These are phyloP conservation scores for Cyphomyrmex costatus DNA, from an alignment of 1,140 invertebrate species.

Conservation along the genomic window DNA sequence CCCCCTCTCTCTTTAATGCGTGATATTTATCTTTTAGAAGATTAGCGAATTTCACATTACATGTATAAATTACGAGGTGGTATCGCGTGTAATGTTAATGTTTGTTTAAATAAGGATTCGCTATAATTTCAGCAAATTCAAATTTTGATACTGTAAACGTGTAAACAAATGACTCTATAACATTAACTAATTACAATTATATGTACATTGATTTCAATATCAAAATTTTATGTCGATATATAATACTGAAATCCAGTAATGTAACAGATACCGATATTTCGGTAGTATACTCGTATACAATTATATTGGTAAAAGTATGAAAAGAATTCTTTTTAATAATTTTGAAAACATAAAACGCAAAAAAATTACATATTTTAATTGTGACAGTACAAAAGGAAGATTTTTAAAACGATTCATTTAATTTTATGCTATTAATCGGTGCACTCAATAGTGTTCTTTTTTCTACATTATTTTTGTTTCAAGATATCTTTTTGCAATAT, in stretches of 20 bases:
- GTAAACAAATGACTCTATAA: not conserved
- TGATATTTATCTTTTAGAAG: not conserved
- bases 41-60: not conserved
- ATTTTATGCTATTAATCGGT: not conserved
- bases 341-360: not conserved
- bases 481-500: not conserved
- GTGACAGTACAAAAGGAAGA: too few species aligned
- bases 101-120: constrained; percentile 20
- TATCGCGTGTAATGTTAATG: not conserved
- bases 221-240: not conserved
- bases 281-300: too few species aligned
- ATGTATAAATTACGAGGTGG: not conserved
- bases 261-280: not conserved
- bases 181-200: constrained; percentile 14
- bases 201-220: constrained; percentile 3
- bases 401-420: not conserved
- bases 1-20: too few species aligned
- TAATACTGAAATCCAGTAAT: not conserved
- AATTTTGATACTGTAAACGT: constrained; percentile 14
- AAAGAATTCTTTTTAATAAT: not conserved
- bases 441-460: not conserved
- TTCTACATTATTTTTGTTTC: not conserved
- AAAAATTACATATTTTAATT: not conserved
- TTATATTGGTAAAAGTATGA: not conserved
- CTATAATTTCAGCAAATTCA: constrained; percentile 8